Evolutionary conservation across 2,113 vertebrate genomes (phyloP).

Genomic region (Archocentrus centrarchus): DNA sequence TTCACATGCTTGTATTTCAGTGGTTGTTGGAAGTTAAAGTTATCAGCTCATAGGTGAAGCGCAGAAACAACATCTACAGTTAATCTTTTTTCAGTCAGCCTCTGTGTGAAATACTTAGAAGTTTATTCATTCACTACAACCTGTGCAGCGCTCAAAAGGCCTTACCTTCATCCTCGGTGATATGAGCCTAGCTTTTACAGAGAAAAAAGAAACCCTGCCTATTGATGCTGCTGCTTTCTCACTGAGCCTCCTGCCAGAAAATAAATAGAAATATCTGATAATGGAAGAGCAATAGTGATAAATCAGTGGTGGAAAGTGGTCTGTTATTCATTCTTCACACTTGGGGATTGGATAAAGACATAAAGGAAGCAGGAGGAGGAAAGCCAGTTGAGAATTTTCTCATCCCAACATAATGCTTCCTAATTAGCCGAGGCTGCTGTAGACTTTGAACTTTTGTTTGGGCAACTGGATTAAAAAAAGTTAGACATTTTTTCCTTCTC

Average conservation of each 20-base stretch:
- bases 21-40: background rate
- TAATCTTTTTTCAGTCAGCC: background rate
- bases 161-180: background rate
- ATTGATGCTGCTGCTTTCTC: constrained; percentile 2
- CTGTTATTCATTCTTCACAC: background rate
- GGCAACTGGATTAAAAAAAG: too few species aligned
- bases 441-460: background rate
- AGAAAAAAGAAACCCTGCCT: background rate
- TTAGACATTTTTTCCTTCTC: too few species aligned
- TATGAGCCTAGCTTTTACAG: background rate
- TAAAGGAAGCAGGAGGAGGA: background rate
- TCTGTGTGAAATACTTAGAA: background rate
- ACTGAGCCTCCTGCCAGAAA: background rate
- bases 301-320: background rate
- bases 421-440: background rate
- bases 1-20: background rate
- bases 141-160: background rate
- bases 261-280: background rate
- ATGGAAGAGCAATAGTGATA: background rate
- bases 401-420: background rate
- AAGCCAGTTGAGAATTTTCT: background rate
- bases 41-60: background rate
- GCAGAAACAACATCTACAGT: background rate
- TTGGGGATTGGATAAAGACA: background rate
- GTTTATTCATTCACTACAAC: background rate